These are phyloP conservation scores for Stigmatopora argus DNA, from an alignment of 2,113 vertebrate species.

Conservation along the genomic window DNA sequence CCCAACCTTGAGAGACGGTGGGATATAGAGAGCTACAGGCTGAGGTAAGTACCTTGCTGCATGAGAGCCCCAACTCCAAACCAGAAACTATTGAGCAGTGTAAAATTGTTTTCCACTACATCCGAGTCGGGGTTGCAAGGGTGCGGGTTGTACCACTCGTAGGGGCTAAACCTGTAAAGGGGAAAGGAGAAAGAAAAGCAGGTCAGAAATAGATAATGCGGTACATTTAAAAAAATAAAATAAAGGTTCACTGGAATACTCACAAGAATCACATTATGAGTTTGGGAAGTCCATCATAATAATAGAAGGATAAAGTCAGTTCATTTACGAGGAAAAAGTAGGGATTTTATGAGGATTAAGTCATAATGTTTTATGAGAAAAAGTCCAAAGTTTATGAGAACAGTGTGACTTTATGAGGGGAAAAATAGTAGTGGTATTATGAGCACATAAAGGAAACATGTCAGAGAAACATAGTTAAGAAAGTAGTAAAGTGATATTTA, in stretches of 20 bases:
- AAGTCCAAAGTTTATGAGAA: background rate
- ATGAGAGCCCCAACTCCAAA: conserved; percentile 99
- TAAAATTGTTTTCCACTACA: conserved; percentile 99
- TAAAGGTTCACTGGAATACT: background rate
- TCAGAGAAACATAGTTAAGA: background rate
- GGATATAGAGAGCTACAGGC: conserved; percentile 79
- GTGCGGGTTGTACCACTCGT: conserved; percentile 99
- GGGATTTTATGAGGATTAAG: background rate
- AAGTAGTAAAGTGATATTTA: background rate
- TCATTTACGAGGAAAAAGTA: background rate
- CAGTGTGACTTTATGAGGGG: background rate
- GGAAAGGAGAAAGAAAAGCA: conserved; percentile 47
- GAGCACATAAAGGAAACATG: background rate
- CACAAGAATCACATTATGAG: background rate
- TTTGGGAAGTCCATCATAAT: background rate
- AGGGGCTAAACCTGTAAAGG: conserved; percentile 91
- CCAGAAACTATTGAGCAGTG: conserved; percentile 99
- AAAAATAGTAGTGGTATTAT: background rate
- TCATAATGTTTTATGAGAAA: background rate
- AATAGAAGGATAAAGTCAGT: background rate
- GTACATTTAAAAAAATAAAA: background rate
- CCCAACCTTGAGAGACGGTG: conserved; percentile 82
- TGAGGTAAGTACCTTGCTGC: conserved; percentile 99
- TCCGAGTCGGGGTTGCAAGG: conserved; percentile 98
- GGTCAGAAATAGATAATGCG: conserved; percentile 32